Percentiles rank a stretch among this genome's conserved stretches.
Evolutionary conservation across 2,888 invertebrate species (phyloP).

Genomic region (Drosophila infuscata): DNA sequence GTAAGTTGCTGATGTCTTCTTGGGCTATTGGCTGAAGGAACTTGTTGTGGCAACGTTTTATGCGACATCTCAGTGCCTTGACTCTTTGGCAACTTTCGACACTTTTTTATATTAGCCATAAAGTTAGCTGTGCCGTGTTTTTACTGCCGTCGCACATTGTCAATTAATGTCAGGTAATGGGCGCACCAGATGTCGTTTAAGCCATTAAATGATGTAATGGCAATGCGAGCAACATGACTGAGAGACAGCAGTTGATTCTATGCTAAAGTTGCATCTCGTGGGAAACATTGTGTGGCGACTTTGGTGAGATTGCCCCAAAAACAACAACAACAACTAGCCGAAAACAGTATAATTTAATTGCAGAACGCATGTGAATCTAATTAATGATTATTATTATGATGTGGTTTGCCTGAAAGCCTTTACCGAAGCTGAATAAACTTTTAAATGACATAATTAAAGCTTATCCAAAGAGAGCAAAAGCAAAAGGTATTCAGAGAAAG

Average conservation of each 20-base stretch:
- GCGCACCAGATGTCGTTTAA: conserved; percentile 56
- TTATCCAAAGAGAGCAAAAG: not conserved
- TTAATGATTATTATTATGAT: conserved; percentile 47
- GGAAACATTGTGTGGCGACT: conserved; percentile 45
- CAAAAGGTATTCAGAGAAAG: too few species aligned
- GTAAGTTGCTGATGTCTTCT: conserved; percentile 17
- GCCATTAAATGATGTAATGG: conserved; percentile 55
- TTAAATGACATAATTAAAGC: not conserved
- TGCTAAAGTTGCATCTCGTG: conserved; percentile 43
- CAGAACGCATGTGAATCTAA: conserved; percentile 39
- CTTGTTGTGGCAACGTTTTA: conserved; percentile 32
- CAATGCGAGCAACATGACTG: conserved; percentile 13
- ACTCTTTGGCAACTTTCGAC: conserved; percentile 42
- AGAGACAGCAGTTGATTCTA: conserved; percentile 17
- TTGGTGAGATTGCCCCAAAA: conserved; percentile 29
- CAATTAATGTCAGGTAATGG: conserved; percentile 65
- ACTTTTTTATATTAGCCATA: conserved; percentile 56
- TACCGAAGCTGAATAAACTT: not conserved
- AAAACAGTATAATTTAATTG: conserved; percentile 32
- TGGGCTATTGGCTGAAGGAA: conserved; percentile 21
- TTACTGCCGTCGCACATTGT: conserved; percentile 54
- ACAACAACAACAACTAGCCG: conserved; percentile 5
- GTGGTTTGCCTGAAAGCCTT: conserved; percentile 3
- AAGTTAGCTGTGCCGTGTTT: conserved; percentile 36
- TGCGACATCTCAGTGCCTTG: conserved; percentile 26